phyloP scores from a whole-genome alignment of 2,797 vertebrate species.

The Champsocephalus gunnari region DNA sequence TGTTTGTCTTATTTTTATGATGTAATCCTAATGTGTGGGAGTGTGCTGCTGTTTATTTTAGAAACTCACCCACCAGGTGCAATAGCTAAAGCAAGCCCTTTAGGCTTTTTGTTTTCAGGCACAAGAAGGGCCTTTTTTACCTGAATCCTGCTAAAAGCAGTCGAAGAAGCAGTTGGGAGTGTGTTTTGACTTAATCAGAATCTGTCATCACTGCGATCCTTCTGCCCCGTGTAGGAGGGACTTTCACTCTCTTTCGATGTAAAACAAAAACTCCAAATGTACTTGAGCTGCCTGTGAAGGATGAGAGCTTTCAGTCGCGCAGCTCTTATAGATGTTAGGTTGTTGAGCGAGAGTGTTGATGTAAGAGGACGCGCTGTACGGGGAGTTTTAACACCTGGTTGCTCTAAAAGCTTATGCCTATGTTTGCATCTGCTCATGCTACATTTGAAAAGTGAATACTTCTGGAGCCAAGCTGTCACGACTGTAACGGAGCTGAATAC shows the following conservation, averaged over 20 bases:
- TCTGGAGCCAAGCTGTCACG: conserved; percentile 13
- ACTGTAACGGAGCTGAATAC: conserved; percentile 10
- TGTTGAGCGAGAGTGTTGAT: conserved; percentile 29
- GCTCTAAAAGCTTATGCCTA: conserved; percentile 40
- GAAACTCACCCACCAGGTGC: conserved; percentile 24
- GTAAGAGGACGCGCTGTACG: conserved; percentile 32
- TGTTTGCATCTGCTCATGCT: conserved; percentile 39
- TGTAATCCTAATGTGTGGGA: conserved; percentile 26
- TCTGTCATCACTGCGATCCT: conserved; percentile 44
- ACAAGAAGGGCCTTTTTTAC: conserved; percentile 32
- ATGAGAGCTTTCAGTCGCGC: conserved; percentile 55
- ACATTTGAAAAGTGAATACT: conserved; percentile 15
- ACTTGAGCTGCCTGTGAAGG: conserved; percentile 57
- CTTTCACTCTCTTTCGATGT: conserved; percentile 56
- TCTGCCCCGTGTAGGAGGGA: conserved; percentile 69
- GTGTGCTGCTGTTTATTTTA: conserved; percentile 30
- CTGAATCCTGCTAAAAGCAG: conserved; percentile 49
- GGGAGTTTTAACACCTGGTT: conserved; percentile 48
- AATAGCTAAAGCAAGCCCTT: conserved; percentile 33
- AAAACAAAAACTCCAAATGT: conserved; percentile 48
- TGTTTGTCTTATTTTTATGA: conserved; percentile 16
- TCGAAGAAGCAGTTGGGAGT: conserved; percentile 22
- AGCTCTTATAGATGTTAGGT: conserved; percentile 33
- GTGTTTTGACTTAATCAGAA: conserved; percentile 56
- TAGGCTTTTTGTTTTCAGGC: conserved; percentile 29